Percentiles rank a stretch among this genome's conserved stretches.
Evolutionary conservation across 2,888 invertebrate genomes (phyloP).

Genomic region (Hyles lineata): DNA sequence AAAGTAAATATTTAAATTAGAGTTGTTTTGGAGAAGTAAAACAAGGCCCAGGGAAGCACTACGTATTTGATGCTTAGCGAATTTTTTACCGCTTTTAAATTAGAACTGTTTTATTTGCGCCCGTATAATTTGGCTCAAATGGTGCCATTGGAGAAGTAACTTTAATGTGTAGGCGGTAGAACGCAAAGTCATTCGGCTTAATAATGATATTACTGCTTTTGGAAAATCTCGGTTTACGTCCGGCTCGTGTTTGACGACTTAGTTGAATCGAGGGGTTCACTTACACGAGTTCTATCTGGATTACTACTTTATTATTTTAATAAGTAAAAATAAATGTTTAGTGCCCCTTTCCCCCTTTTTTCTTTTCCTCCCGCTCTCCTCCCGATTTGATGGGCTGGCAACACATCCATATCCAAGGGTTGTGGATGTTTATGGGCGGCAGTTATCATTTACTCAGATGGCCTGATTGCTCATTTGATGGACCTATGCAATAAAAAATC

Average conservation of each 20-base stretch:
- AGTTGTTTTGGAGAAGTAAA: not conserved
- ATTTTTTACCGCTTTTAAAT: conserved; percentile 25
- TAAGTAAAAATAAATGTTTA: no score
- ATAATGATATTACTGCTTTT: conserved; percentile 20
- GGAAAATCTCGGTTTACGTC: conserved; percentile 31
- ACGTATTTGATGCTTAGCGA: conserved; percentile 14
- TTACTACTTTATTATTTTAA: not conserved
- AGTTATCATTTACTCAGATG: no score
- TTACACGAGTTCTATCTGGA: conserved; percentile 11
- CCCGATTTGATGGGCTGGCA: no score
- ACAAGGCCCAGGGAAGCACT: not conserved
- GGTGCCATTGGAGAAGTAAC: conserved; percentile 13
- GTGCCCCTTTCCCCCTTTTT: no score
- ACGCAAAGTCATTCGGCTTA: conserved; percentile 24
- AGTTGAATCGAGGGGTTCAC: conserved; percentile 9
- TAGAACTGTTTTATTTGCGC: conserved; percentile 26
- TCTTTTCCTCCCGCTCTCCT: no score
- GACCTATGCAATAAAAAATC: no score
- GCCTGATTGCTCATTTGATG: no score
- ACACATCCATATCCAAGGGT: no score
- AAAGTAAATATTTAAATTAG: not conserved
- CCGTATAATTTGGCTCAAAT: conserved; percentile 24
- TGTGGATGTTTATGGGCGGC: no score
- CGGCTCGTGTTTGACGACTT: conserved; percentile 39
- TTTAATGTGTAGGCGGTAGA: conserved; percentile 20